Conservation (phyloP, 2,797 vertebrate genomes). For the Limosa lapponica region DNA sequence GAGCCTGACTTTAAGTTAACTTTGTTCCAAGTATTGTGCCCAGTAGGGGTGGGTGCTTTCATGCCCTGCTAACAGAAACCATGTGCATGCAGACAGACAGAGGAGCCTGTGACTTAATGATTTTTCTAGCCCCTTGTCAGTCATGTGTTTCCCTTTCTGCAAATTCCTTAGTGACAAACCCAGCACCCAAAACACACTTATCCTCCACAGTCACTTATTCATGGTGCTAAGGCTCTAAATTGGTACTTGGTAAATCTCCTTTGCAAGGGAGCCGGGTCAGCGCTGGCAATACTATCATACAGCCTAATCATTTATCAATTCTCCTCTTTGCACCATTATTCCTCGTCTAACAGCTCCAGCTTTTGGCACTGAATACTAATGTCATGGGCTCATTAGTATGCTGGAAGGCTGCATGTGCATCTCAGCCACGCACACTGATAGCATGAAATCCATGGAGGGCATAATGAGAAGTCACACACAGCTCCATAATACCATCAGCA, state of each 20-base stretch:
- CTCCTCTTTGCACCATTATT: slow-evolving; percentile 58
- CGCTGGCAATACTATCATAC: slow-evolving; percentile 58
- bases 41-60: background rate
- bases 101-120: background rate
- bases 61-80: background rate
- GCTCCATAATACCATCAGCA: slow-evolving; percentile 12
- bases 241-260: slow-evolving; percentile 24
- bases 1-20: slow-evolving; percentile 5
- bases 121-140: slow-evolving; percentile 34
- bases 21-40: background rate
- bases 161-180: background rate
- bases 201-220: slow-evolving; percentile 8
- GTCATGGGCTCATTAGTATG: slow-evolving; percentile 54
- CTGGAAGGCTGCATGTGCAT: slow-evolving; percentile 8
- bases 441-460: slow-evolving; percentile 31
- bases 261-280: slow-evolving; percentile 32
- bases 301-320: slow-evolving; percentile 70
- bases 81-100: background rate
- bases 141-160: slow-evolving; percentile 38
- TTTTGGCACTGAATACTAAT: slow-evolving; percentile 65
- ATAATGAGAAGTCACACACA: slow-evolving; percentile 36
- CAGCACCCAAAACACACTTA: background rate
- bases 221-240: slow-evolving; percentile 17
- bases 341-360: slow-evolving; percentile 50
- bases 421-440: background rate